Conservation (phyloP, 2,113 vertebrate species). For the Clarias macrocephalus region DNA sequence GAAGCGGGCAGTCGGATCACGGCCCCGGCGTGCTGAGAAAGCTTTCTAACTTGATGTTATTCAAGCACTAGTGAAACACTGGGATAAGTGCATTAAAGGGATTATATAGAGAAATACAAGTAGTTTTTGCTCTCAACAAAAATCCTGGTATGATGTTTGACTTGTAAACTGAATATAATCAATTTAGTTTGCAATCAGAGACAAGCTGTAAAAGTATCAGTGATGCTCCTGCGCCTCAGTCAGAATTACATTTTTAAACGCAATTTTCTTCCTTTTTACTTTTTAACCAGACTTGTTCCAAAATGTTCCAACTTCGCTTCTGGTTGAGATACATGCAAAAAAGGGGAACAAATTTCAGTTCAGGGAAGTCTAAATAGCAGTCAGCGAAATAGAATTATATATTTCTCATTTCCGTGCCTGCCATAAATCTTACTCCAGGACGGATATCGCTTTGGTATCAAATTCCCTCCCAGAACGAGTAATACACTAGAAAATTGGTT, state of each 20-base stretch:
- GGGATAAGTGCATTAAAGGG: no score
- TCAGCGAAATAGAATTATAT: constrained; percentile 1
- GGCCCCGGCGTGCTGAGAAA: no score
- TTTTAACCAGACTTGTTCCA: not conserved
- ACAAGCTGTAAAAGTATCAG: not conserved
- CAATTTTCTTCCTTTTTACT: not conserved
- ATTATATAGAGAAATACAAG: no score
- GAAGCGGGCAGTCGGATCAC: no score
- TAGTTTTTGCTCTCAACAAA: no score
- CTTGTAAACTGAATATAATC: not conserved
- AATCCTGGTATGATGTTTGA: no score
- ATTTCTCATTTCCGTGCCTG: constrained; percentile 11
- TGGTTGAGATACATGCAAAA: not conserved
- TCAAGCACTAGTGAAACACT: no score
- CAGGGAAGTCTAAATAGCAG: not conserved
- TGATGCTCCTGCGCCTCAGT: not conserved
- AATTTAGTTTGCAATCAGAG: not conserved
- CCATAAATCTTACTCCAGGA: constrained; percentile 21
- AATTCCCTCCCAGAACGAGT: not conserved
- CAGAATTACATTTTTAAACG: constrained; percentile 1
- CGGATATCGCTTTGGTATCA: constrained; percentile 8
- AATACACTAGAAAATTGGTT: constrained; percentile 26
- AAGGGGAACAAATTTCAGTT: not conserved
- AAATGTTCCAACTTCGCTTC: not conserved
- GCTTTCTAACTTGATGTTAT: no score